Evolutionary conservation across 2,888 invertebrate species (phyloP), one percentile per base, ranked within the genome.

Genomic region (Catocala fraxini): DNA sequence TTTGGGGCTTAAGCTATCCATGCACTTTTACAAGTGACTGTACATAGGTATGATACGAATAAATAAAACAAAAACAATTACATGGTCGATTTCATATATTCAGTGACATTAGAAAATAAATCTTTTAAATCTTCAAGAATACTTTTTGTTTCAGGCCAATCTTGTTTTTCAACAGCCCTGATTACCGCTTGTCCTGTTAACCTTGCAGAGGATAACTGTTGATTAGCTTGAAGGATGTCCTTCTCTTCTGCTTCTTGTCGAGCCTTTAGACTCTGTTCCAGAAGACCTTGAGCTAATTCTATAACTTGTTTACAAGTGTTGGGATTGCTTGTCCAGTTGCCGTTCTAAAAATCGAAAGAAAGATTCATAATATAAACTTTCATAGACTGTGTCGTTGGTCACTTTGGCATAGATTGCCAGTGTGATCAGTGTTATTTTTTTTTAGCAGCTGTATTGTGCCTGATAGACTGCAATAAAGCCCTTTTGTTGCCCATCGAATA

Each of bases 271-370:
- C 96, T 95, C 35, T 91, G 89, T 66, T 96, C 94, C 11, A 96
- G 94, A 15, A 97, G 87, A 54, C 94, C 92, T 15, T 89, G 85
- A 46, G 96, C 96, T 7, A 97, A 84, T 56, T 95, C 88, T 11
- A 97, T 86, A 0, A 97, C 96, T 81, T 96, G 95, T 63, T 94
- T 88, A 76, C 96, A 96, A 5, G 95, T 93, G 0, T 94, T 92
- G 0, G 95, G 93, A 71, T 95, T 95, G 63, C 94, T 95, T 1
- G 95, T 87, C 96, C 96, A 96, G 65, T 83, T 89, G 15, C 90
- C 91, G 63, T 48, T 89, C 94, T 94, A 81, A 42, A 89, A 88
- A 59, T 25, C 25, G 25, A 25, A 25, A 25, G 25, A 25, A 25
- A 25, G 25, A 3, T 25, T 25, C 0, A 25, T 25, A 25, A 25